Base-by-base conservation (phyloP, 2,888 invertebrate genomes). In the Polia nebulosa region DNA sequence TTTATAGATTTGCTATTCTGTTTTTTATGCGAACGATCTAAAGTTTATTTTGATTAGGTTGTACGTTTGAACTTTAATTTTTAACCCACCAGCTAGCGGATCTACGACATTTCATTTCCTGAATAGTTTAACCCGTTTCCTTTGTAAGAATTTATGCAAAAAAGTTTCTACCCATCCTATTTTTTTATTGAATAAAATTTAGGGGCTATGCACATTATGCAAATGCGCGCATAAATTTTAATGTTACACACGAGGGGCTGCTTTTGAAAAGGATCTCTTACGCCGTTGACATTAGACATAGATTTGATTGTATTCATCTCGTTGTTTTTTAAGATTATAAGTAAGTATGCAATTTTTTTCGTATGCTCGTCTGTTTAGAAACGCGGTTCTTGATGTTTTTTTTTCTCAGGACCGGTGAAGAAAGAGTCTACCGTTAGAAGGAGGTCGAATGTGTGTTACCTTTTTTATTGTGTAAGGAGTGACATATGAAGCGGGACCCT, bases 101-200 rank as follows among this genome's bases (percentile, higher is more conserved):
- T 93, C 93, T 89, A 89, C 92, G 93, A 92, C 93, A 88, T 93
- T 93, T 90, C 88, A 94, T 94, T 95, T 95, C 95, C 95, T 94
- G 93, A 93, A 94, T 92, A 91, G 90, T 90, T 94, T 94, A 95
- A 95, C 95, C 95, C 95, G 95, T 95, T 96, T 94, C 95, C 92
- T 95, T 95, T 95, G 95, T 94, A 91, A 90, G 93, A 95, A 94
- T 95, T 94, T 96, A 96, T 96, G 96, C 96, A 96, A 96, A 96
- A 95, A 96, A 94, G 94, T 93, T 91, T 91, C 83, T 95, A 96
- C 96, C 96, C 96, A 96, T 96, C 96, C 96, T 96, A 96, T 96
- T 96, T 96, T 95, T 96, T 96, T 94, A 94, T 94, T 95, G 93
- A 96, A 95, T 95, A 93, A 94, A 94, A 93, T 94, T 95, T 95